Percentiles rank a stretch among this genome's conserved stretches.
Evolutionary conservation across 1,140 invertebrate species (phyloP).

Genomic region (Drosophila asahinai): DNA sequence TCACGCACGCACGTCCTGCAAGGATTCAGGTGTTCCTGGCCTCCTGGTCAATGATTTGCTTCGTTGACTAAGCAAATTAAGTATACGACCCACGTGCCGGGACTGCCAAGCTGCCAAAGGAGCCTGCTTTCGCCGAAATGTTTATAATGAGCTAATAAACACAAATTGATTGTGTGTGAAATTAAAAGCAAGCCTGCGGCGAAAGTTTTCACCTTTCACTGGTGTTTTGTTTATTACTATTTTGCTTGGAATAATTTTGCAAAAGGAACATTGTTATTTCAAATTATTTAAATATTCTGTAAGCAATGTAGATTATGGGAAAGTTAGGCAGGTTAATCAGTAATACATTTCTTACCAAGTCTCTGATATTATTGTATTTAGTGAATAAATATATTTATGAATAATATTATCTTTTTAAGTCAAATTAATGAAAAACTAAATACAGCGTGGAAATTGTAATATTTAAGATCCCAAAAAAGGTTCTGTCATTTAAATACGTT

Average conservation of each 20-base stretch:
- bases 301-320: background rate
- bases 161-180: constrained; percentile 70
- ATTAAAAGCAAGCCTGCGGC: constrained; percentile 45
- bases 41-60: constrained; percentile 74
- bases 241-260: constrained; percentile 5
- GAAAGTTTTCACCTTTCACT: constrained; percentile 38
- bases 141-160: constrained; percentile 76
- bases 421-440: background rate
- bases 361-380: too few relatives aligned
- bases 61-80: constrained; percentile 80
- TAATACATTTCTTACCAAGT: too few relatives aligned
- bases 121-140: constrained; percentile 32
- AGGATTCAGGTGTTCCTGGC: constrained; percentile 10
- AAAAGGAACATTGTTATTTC: background rate
- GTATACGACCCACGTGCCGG: constrained; percentile 65
- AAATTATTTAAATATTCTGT: background rate
- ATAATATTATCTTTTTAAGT: background rate
- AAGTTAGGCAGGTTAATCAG: too few relatives aligned
- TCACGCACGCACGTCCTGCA: constrained; percentile 60
- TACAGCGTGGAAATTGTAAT: background rate
- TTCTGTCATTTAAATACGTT: background rate
- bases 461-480: too few relatives aligned
- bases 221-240: constrained; percentile 17
- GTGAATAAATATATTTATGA: background rate
- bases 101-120: constrained; percentile 34